phyloP scores from a whole-genome alignment of 2,888 invertebrate genomes.

The Arge pagana region DNA sequence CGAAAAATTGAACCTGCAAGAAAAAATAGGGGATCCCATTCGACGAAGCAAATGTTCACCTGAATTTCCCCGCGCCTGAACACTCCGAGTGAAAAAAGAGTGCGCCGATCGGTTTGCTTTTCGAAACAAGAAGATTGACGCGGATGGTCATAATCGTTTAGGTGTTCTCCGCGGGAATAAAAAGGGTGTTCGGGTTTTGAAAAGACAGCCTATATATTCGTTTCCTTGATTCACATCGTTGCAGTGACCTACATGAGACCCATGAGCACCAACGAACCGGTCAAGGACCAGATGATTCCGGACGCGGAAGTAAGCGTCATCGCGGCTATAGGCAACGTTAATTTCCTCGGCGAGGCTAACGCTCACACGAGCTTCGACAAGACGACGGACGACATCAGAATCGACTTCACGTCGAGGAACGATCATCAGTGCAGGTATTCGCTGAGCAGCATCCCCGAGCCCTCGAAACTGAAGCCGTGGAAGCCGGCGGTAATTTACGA shows the following conservation, averaged over 20 bases:
- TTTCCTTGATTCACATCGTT: slow-evolving; percentile 1
- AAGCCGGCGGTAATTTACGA: slow-evolving; percentile 67
- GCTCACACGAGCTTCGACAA: slow-evolving; percentile 78
- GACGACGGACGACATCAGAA: slow-evolving; percentile 72
- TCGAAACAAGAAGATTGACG: no score
- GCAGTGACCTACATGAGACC: slow-evolving; percentile 77
- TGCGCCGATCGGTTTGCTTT: background rate
- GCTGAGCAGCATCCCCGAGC: slow-evolving; percentile 66
- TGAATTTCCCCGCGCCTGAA: no score
- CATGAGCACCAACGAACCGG: slow-evolving; percentile 74
- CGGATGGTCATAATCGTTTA: no score
- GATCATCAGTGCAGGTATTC: slow-evolving; percentile 76
- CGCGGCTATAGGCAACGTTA: slow-evolving; percentile 86
- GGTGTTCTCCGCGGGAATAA: no score
- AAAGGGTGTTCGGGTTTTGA: no score
- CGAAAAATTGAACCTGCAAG: no score
- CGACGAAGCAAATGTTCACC: no score
- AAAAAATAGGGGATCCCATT: no score
- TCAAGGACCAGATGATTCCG: slow-evolving; percentile 73
- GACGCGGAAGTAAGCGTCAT: slow-evolving; percentile 78
- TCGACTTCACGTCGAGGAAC: slow-evolving; percentile 74
- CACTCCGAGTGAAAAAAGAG: no score
- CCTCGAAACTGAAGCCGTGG: slow-evolving; percentile 70
- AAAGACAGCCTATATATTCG: background rate
- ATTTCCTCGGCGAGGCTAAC: slow-evolving; percentile 79